phyloP scores from a whole-genome alignment of 2,888 invertebrate species.

The Chydorus sphaericus region DNA sequence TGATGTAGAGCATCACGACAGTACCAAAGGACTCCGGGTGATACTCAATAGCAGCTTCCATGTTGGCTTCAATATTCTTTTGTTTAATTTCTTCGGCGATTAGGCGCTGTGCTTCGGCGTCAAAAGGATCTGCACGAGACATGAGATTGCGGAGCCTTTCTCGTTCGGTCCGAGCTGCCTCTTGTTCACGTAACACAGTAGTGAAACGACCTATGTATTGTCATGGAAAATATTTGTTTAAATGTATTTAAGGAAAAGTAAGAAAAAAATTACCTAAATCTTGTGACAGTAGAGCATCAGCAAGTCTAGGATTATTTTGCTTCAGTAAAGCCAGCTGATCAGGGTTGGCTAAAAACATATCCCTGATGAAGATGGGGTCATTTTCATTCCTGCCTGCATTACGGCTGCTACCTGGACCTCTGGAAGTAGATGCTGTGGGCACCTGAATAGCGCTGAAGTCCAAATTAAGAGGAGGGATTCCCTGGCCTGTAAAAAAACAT shows the following conservation, averaged over 20 bases:
- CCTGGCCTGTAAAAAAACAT: not conserved
- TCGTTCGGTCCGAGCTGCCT: slow-evolving; percentile 61
- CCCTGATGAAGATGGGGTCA: slow-evolving; percentile 67
- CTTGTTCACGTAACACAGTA: slow-evolving; percentile 63
- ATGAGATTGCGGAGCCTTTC: slow-evolving; percentile 71
- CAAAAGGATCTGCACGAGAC: slow-evolving; percentile 88
- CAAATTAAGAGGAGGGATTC: slow-evolving; percentile 28
- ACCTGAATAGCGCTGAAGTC: slow-evolving; percentile 80
- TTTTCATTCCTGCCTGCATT: slow-evolving; percentile 42
- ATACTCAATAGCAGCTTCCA: slow-evolving; percentile 97
- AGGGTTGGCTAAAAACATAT: slow-evolving; percentile 77
- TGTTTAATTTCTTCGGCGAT: slow-evolving; percentile 92
- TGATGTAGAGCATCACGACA: slow-evolving; percentile 93
- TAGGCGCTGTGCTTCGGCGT: slow-evolving; percentile 81
- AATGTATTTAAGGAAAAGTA: not conserved
- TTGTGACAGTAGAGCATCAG: slow-evolving; percentile 76
- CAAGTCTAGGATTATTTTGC: slow-evolving; percentile 82
- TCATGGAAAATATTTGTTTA: slow-evolving; percentile 15
- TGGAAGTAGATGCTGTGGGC: slow-evolving; percentile 40
- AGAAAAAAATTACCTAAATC: slow-evolving; percentile 40
- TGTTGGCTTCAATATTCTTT: slow-evolving; percentile 92
- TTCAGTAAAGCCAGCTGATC: slow-evolving; percentile 77
- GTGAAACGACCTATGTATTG: slow-evolving; percentile 54
- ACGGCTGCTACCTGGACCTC: slow-evolving; percentile 20
- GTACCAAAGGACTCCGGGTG: slow-evolving; percentile 97